A percentile compares a stretch with the other conserved stretches of the same genome.
phyloP scores from a whole-genome alignment of 2,888 invertebrate species.

The Acanthopleura granulata region DNA sequence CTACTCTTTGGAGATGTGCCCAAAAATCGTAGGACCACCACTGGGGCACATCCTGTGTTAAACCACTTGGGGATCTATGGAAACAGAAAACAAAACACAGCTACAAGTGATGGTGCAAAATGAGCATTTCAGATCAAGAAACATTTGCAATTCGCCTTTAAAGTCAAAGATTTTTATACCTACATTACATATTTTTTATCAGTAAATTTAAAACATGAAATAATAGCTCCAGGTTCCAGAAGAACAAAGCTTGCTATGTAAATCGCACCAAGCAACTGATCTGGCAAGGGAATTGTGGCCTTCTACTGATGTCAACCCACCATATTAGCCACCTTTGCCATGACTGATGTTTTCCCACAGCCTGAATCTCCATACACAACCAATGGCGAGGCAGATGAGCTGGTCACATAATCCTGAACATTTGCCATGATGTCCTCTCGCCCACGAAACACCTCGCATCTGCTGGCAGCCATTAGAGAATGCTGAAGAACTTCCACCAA shows the following conservation, averaged over 20 bases:
- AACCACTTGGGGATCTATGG: neutral
- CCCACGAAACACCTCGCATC: conserved; percentile 43
- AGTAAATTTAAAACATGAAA: too few relatives aligned
- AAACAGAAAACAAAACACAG: neutral
- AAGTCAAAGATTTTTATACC: too few relatives aligned
- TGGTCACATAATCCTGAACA: conserved; percentile 41
- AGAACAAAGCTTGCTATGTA: too few relatives aligned
- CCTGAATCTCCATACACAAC: conserved; percentile 58
- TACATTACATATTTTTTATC: too few relatives aligned
- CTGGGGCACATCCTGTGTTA: conserved; percentile 6
- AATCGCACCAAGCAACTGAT: too few relatives aligned
- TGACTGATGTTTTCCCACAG: conserved; percentile 61
- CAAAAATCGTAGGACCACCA: conserved; percentile 51
- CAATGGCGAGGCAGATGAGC: conserved; percentile 40
- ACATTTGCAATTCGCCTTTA: too few relatives aligned
- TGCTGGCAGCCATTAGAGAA: conserved; percentile 37
- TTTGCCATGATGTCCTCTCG: conserved; percentile 42
- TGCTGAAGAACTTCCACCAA: conserved; percentile 49
- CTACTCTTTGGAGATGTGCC: conserved; percentile 59
- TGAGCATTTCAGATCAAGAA: too few relatives aligned
- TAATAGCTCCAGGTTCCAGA: too few relatives aligned
- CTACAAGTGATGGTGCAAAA: too few relatives aligned
- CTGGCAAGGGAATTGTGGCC: too few relatives aligned
- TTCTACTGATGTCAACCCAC: conserved; percentile 29
- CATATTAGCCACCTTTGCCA: conserved; percentile 51